Percentiles rank a stretch among this genome's conserved stretches.
Evolutionary conservation across 2,113 vertebrate species (phyloP).

Genomic region (Tapirus terrestris): DNA sequence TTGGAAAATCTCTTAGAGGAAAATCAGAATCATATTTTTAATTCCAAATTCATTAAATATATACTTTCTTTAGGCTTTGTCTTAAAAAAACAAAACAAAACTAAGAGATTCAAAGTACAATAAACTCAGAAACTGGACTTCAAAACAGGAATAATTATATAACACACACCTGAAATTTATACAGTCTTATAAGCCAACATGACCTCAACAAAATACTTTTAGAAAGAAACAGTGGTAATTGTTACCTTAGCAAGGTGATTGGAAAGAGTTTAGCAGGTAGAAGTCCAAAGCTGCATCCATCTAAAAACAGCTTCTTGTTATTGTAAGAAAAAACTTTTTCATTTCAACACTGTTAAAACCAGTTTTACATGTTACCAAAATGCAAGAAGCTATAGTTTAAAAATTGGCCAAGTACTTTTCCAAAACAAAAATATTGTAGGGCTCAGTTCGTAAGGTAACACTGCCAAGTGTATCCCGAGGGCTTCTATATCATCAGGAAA

Average conservation of each 20-base stretch:
- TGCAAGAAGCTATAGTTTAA: neutral
- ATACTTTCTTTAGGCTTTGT: neutral
- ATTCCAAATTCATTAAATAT: neutral
- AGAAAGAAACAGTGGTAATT: neutral
- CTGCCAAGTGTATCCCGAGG: fast-evolving
- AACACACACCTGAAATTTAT: too few relatives aligned
- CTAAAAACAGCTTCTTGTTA: neutral
- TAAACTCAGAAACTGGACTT: neutral
- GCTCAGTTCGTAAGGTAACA: neutral
- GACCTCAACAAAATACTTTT: too few relatives aligned
- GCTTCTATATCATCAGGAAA: neutral
- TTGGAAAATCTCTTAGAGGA: neutral
- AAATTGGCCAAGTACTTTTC: neutral
- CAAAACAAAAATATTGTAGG: neutral
- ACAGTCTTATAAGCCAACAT: too few relatives aligned
- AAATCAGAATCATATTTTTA: neutral
- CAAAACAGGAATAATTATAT: neutral
- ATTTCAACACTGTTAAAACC: neutral
- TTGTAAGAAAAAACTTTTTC: neutral
- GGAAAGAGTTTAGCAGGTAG: neutral
- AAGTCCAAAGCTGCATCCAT: neutral
- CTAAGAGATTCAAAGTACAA: neutral
- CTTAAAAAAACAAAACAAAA: neutral
- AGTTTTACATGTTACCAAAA: neutral
- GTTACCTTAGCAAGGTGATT: neutral